Evolutionary conservation across 2,797 vertebrate genomes (phyloP).

Genomic region (Xiphophorus birchmanni): DNA sequence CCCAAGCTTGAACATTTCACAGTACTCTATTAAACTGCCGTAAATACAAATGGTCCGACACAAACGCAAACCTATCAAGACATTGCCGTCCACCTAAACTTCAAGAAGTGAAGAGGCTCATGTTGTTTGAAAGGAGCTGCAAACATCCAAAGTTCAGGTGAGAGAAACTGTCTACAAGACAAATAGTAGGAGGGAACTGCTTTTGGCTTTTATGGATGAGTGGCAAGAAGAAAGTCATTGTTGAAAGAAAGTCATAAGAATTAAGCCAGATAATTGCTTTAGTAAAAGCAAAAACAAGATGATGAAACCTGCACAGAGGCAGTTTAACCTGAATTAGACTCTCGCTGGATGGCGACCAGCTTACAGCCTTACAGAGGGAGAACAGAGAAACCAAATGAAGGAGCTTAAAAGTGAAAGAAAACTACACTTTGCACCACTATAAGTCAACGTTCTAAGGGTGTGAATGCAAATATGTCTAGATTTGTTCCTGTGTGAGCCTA

Average conservation of each 20-base stretch:
- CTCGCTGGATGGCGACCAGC: slow-evolving; percentile 33
- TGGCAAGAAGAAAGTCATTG: neutral
- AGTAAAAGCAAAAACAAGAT: slow-evolving; percentile 17
- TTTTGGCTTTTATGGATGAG: neutral
- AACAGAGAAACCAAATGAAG: slow-evolving; percentile 33
- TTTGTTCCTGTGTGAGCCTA: slow-evolving; percentile 6
- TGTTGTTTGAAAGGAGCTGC: neutral
- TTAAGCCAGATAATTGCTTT: slow-evolving; percentile 15
- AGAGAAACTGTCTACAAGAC: neutral
- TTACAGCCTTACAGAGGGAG: slow-evolving; percentile 13
- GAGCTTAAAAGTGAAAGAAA: slow-evolving; percentile 28
- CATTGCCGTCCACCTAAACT: neutral
- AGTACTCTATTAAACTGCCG: neutral
- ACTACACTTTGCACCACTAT: slow-evolving; percentile 14
- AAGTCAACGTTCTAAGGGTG: slow-evolving; percentile 15
- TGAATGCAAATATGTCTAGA: neutral
- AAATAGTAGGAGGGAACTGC: neutral
- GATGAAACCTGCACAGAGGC: slow-evolving; percentile 31
- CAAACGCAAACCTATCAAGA: neutral
- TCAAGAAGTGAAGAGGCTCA: neutral
- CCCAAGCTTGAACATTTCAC: neutral
- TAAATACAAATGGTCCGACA: neutral
- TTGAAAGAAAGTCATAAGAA: neutral
- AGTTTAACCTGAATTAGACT: slow-evolving; percentile 47
- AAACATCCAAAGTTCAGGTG: neutral